phyloP scores from a whole-genome alignment of 2,113 vertebrate genomes.

The Carassius auratus region DNA sequence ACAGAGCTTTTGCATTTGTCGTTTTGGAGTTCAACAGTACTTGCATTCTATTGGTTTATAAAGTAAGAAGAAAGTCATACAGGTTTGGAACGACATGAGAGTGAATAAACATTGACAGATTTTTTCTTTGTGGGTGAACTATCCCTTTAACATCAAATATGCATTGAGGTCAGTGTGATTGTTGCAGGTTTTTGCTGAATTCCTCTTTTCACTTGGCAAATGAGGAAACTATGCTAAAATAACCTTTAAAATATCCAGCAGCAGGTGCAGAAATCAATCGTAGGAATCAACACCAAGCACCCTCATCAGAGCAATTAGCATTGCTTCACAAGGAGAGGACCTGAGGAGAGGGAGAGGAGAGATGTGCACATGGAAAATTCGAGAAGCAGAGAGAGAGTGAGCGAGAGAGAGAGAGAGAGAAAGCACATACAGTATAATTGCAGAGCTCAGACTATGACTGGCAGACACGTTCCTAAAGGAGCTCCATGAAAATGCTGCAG shows the following conservation, averaged over 20 bases:
- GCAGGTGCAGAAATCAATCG: constrained; percentile 36
- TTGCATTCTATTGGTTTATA: not conserved
- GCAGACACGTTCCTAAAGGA: constrained; percentile 6
- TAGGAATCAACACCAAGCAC: not conserved
- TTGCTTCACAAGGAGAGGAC: not conserved
- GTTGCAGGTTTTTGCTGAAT: not conserved
- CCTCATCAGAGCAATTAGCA: constrained; percentile 18
- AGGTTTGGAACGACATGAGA: not conserved
- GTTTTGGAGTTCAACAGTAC: not conserved
- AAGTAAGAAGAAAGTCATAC: not conserved
- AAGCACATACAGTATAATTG: constrained; percentile 1
- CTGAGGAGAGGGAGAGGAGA: not conserved
- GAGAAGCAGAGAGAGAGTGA: not conserved
- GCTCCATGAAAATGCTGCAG: constrained; percentile 15
- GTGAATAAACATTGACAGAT: not conserved
- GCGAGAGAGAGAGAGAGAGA: not conserved
- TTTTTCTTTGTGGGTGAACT: not conserved
- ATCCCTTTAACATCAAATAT: not conserved
- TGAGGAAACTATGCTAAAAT: constrained; percentile 22
- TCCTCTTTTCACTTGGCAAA: not conserved
- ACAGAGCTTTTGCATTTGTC: not conserved
- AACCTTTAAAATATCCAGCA: not conserved
- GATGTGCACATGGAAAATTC: not conserved
- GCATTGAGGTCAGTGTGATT: constrained; percentile 19
- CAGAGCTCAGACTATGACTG: constrained; percentile 20